Percentiles rank a stretch among this genome's conserved stretches.
Conservation (phyloP, 2,797 vertebrate genomes). For the Podarcis lilfordi region DNA sequence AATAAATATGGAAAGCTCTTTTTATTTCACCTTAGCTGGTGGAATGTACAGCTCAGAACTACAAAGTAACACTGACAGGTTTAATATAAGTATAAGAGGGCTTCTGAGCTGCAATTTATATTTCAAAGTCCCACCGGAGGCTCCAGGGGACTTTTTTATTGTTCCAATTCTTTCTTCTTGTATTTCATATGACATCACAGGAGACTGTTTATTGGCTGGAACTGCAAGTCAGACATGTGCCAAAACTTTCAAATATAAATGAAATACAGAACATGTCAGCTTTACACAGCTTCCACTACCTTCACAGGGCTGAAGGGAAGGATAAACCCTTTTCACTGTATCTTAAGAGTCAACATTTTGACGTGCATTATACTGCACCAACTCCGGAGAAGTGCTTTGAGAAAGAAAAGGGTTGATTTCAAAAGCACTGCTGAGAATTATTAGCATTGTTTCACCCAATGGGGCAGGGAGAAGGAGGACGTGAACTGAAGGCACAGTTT, state of each 20-base stretch:
- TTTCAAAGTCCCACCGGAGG: slow-evolving; percentile 27
- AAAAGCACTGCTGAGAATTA: background rate
- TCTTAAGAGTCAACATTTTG: background rate
- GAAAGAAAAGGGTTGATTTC: background rate
- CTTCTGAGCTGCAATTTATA: slow-evolving; percentile 31
- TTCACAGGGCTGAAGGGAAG: background rate
- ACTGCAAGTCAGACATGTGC: background rate
- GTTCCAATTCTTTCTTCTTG: slow-evolving; percentile 7
- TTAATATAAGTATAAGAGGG: slow-evolving; percentile 34
- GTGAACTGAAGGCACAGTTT: background rate
- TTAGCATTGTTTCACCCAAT: background rate
- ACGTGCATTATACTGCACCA: background rate
- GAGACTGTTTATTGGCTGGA: slow-evolving; percentile 1
- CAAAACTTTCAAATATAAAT: background rate
- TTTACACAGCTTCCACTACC: background rate
- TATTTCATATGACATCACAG: slow-evolving; percentile 14
- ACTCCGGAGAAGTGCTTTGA: background rate
- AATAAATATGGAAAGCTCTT: slow-evolving; percentile 43
- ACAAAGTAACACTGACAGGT: slow-evolving; percentile 26
- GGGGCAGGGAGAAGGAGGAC: background rate
- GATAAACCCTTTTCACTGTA: background rate
- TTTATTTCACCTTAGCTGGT: slow-evolving; percentile 40
- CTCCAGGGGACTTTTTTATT: slow-evolving; percentile 8
- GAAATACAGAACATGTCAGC: slow-evolving; percentile 7
- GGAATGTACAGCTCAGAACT: slow-evolving; percentile 31